Percentiles rank a stretch among this genome's conserved stretches.
These are phyloP conservation scores for Chromis chromis DNA, from an alignment of 2,797 vertebrate genomes.

Conservation along the genomic window DNA sequence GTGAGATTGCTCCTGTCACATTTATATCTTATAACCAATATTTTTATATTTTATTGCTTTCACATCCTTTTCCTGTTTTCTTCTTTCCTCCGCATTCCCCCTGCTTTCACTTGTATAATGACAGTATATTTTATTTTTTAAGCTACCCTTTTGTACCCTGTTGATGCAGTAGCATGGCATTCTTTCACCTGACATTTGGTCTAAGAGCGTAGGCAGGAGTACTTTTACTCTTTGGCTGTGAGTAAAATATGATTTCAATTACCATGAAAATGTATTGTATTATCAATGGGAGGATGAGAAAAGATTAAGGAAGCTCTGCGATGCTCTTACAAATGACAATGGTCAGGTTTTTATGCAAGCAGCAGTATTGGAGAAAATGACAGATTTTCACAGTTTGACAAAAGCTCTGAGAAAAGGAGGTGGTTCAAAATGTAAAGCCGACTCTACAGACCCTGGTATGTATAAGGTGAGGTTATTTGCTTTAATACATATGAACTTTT, in stretches of 20 bases:
- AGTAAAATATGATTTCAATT: constrained; percentile 77
- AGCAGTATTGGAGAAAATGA: constrained; percentile 44
- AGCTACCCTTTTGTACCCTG: constrained; percentile 40
- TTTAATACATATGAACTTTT: not conserved
- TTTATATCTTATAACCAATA: constrained; percentile 11
- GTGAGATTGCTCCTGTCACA: constrained; percentile 21
- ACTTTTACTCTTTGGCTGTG: constrained; percentile 62
- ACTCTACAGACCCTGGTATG: constrained; percentile 30
- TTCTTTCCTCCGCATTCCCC: constrained; percentile 8
- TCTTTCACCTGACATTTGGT: constrained; percentile 56
- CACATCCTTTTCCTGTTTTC: constrained; percentile 13
- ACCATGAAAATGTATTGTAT: constrained; percentile 74
- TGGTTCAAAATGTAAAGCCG: constrained; percentile 43
- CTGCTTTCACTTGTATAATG: not conserved
- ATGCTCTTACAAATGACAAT: constrained; percentile 64
- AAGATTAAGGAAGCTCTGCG: constrained; percentile 69
- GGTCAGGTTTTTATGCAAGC: constrained; percentile 68
- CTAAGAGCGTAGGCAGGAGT: constrained; percentile 56
- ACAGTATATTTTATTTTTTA: constrained; percentile 31
- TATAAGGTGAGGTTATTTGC: constrained; percentile 15
- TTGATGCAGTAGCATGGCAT: constrained; percentile 38
- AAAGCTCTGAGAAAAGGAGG: constrained; percentile 50
- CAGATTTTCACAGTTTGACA: constrained; percentile 37
- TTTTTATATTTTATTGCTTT: constrained; percentile 22
- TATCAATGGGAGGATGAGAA: constrained; percentile 73